Percentiles rank a stretch among this genome's conserved stretches.
These are phyloP conservation scores for Dynastes grantii DNA, from an alignment of 2,888 invertebrate genomes.

Conservation along the genomic window DNA sequence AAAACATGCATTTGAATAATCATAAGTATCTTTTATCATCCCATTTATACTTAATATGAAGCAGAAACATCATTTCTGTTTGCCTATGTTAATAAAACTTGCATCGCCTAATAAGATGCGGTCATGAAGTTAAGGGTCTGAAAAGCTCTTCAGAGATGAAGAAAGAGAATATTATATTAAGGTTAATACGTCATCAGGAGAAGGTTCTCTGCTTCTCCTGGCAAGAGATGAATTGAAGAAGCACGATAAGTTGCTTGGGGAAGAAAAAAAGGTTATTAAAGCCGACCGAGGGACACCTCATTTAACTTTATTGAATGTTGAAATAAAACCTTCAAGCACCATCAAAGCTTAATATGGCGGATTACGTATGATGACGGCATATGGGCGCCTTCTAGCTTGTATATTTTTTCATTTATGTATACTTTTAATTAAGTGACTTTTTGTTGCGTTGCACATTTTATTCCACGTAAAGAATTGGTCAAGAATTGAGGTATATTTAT, in stretches of 20 bases:
- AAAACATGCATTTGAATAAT: too few species aligned
- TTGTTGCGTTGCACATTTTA: background rate
- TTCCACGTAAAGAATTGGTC: background rate
- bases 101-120: constrained; percentile 11
- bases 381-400: background rate
- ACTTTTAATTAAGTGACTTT: background rate
- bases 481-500: background rate
- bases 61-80: background rate
- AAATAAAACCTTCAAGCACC: constrained; percentile 22
- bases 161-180: constrained; percentile 21
- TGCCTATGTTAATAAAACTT: constrained; percentile 9
- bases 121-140: background rate
- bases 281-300: constrained; percentile 6
- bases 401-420: background rate
- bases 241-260: constrained; percentile 12
- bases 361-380: background rate
- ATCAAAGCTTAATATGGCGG: constrained; percentile 27
- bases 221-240: constrained; percentile 10
- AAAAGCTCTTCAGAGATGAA: background rate
- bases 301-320: constrained; percentile 27
- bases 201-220: background rate
- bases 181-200: constrained; percentile 18
- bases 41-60: background rate
- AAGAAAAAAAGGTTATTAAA: background rate
- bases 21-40: too few species aligned